phyloP scores from a whole-genome alignment of 1,140 invertebrate genomes.

The Choristoneura fumiferana region DNA sequence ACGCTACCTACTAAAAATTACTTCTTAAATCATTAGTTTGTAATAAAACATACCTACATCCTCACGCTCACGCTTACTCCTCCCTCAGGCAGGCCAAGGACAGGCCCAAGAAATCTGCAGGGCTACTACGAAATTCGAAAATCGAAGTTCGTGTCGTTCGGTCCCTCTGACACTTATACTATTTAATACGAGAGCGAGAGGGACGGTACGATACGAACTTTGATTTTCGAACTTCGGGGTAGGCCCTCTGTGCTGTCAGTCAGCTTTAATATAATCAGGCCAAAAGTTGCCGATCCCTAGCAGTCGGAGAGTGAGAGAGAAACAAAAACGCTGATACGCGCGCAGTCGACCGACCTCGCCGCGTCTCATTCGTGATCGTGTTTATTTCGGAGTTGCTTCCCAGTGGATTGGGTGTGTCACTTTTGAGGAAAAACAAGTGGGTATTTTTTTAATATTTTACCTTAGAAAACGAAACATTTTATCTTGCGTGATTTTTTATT shows the following conservation, averaged over 20 bases:
- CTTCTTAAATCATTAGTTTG: no score
- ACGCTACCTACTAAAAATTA: no score
- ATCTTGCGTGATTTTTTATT: not conserved
- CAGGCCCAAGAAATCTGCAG: no score
- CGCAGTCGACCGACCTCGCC: slow-evolving; percentile 46
- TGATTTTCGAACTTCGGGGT: no score
- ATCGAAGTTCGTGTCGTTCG: no score
- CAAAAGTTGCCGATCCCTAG: slow-evolving; percentile 43
- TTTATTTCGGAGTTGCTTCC: slow-evolving; percentile 62
- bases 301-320: slow-evolving; percentile 54
- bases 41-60: no score
- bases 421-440: slow-evolving; percentile 52
- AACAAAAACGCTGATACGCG: slow-evolving; percentile 52
- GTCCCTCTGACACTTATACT: no score
- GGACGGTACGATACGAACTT: no score
- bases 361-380: slow-evolving; percentile 44
- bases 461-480: not conserved
- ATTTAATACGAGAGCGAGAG: no score
- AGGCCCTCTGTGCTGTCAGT: not conserved
- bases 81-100: no score
- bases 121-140: no score
- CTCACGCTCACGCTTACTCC: no score
- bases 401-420: slow-evolving; percentile 57
- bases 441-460: slow-evolving; percentile 38
- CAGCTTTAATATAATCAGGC: slow-evolving; percentile 17